Conservation (phyloP, 2,888 invertebrate species). For the Trachelus stipa region DNA sequence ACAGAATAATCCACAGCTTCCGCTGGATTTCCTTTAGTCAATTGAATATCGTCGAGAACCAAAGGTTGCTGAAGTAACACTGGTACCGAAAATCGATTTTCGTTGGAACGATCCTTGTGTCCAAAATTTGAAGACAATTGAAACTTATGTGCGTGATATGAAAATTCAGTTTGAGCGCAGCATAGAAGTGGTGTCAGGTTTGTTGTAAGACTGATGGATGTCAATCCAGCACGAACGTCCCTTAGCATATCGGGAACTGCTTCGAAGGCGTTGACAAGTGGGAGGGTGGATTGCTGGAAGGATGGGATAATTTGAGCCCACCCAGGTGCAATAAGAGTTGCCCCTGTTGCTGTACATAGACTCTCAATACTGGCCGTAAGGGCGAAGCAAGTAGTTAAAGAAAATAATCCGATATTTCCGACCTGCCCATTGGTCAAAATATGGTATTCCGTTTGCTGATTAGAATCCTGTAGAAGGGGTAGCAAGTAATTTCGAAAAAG, state of each 20-base stretch:
- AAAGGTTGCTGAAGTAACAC: background rate
- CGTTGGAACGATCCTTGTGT: background rate
- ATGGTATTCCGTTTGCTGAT: slow-evolving; percentile 13
- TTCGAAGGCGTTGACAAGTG: slow-evolving; percentile 27
- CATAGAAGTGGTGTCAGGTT: slow-evolving; percentile 10
- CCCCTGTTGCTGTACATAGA: background rate
- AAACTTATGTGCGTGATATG: slow-evolving; percentile 18
- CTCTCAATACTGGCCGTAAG: slow-evolving; percentile 9
- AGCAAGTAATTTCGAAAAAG: background rate
- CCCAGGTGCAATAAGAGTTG: background rate
- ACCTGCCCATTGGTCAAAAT: slow-evolving; percentile 13
- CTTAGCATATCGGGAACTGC: slow-evolving; percentile 28
- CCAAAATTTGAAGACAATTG: background rate
- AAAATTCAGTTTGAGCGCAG: slow-evolving; percentile 20
- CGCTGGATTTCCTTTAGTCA: background rate
- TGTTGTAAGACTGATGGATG: slow-evolving; percentile 7
- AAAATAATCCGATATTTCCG: slow-evolving; percentile 2
- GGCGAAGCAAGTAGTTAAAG: slow-evolving; percentile 22
- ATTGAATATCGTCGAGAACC: background rate
- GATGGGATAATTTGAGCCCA: slow-evolving; percentile 16
- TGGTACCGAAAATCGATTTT: background rate
- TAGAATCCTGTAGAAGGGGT: background rate
- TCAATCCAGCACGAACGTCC: slow-evolving; percentile 19
- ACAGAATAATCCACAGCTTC: background rate
- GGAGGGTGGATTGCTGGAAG: slow-evolving; percentile 6